Percentiles rank a stretch among this genome's conserved stretches.
phyloP scores from a whole-genome alignment of 1,140 invertebrate species.

The Eupeodes corollae region DNA sequence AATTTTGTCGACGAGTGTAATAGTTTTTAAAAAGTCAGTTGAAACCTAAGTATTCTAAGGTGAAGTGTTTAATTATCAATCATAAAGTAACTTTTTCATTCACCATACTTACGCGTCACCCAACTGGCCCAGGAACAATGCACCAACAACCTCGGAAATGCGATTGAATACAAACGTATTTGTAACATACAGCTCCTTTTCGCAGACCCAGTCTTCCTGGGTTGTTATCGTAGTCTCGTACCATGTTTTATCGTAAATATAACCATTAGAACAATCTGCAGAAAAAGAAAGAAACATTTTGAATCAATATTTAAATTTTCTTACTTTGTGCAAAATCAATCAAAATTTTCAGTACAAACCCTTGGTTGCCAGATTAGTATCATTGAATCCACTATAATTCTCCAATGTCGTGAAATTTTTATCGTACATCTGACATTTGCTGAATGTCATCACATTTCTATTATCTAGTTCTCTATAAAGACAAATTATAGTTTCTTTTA shows the following conservation, averaged over 20 bases:
- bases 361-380: no score
- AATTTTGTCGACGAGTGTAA: no score
- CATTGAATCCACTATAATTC: no score
- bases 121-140: slow-evolving; percentile 42
- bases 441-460: slow-evolving; percentile 22
- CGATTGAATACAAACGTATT: slow-evolving; percentile 41
- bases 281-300: slow-evolving; percentile 1
- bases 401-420: slow-evolving; percentile 17
- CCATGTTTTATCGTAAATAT: slow-evolving; percentile 43
- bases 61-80: no score
- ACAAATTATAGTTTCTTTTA: no score
- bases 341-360: no score
- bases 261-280: slow-evolving; percentile 40
- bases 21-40: no score
- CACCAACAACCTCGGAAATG: slow-evolving; percentile 42
- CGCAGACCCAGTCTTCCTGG: slow-evolving; percentile 44
- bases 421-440: slow-evolving; percentile 35
- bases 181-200: slow-evolving; percentile 40
- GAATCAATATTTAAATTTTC: neutral
- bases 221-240: slow-evolving; percentile 39
- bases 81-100: no score
- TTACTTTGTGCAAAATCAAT: no score
- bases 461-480: slow-evolving; percentile 23
- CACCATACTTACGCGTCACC: slow-evolving; percentile 46
- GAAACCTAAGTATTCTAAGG: no score